Conservation (phyloP, 2,113 vertebrate genomes). For the Aix galericulata region DNA sequence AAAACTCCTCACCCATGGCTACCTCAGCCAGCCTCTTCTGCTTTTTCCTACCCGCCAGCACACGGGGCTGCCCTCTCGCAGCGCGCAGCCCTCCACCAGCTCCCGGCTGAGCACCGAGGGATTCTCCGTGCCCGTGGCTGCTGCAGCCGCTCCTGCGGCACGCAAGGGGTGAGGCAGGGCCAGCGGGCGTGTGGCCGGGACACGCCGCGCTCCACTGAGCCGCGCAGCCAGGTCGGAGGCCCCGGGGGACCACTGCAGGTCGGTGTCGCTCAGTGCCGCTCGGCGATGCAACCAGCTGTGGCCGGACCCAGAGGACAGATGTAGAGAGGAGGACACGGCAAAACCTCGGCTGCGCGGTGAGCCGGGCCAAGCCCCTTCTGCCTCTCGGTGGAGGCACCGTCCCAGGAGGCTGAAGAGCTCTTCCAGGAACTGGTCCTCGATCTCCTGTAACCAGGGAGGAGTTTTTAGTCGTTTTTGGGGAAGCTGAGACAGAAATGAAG, state of each 20-base stretch:
- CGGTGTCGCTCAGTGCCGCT: neutral
- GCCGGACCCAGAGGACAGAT: neutral
- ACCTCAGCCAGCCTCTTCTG: neutral
- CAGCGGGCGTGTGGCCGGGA: neutral
- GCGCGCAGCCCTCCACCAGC: neutral
- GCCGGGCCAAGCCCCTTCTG: neutral
- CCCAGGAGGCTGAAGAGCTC: neutral
- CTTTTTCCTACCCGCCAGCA: neutral
- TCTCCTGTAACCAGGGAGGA: neutral
- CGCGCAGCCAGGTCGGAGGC: neutral
- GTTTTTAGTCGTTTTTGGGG: neutral
- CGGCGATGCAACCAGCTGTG: constrained; percentile 19
- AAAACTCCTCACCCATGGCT: neutral
- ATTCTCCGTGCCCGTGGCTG: rapidly evolving
- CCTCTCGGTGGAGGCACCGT: neutral
- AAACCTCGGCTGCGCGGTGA: neutral
- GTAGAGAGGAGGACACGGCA: neutral
- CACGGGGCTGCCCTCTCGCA: neutral
- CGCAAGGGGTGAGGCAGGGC: neutral
- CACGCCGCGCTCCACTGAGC: constrained; percentile 3
- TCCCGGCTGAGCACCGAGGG: neutral
- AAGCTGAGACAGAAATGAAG: neutral
- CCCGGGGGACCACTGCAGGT: neutral
- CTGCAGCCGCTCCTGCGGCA: neutral
- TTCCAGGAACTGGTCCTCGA: neutral